Evolutionary conservation across 2,113 vertebrate species (phyloP).

Genomic region (Ammodytes marinus): DNA sequence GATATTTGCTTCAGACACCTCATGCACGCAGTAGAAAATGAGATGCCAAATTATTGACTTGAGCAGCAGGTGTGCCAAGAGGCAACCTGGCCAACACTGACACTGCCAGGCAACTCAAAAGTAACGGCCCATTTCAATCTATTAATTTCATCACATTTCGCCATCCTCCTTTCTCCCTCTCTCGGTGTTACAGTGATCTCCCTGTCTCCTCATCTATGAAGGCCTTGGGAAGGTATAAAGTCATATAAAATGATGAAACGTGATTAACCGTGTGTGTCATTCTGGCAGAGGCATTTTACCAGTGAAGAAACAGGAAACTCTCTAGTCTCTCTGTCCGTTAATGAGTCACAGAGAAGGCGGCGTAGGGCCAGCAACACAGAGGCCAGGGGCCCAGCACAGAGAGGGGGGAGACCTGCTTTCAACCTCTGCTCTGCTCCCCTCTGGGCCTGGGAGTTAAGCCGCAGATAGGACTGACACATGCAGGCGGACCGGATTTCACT

Average conservation of each 20-base stretch:
- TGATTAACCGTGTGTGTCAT: slow-evolving; percentile 53
- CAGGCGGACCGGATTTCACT: not conserved
- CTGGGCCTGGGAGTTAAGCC: slow-evolving; percentile 37
- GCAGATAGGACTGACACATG: slow-evolving; percentile 16
- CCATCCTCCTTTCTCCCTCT: not conserved
- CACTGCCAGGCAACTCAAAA: not conserved
- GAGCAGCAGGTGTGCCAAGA: not conserved
- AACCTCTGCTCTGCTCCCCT: slow-evolving; percentile 34
- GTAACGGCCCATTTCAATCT: not conserved
- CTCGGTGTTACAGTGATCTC: not conserved
- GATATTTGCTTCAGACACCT: not conserved
- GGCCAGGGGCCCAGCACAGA: slow-evolving; percentile 37
- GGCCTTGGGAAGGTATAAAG: slow-evolving; percentile 15
- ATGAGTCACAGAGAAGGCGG: slow-evolving; percentile 66
- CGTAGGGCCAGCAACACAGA: slow-evolving; percentile 28
- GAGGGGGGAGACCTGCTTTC: slow-evolving; percentile 38
- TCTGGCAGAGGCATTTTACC: slow-evolving; percentile 11
- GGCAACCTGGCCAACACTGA: not conserved
- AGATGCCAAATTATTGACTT: not conserved
- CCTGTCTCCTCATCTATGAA: not conserved
- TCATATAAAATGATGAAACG: slow-evolving; percentile 49
- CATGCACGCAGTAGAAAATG: not conserved
- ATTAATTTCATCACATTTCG: not conserved
- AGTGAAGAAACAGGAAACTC: slow-evolving; percentile 58
- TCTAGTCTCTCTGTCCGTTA: slow-evolving; percentile 42